Base-by-base conservation (phyloP, 2,113 vertebrate genomes). In the Muscicapa adusta region DNA sequence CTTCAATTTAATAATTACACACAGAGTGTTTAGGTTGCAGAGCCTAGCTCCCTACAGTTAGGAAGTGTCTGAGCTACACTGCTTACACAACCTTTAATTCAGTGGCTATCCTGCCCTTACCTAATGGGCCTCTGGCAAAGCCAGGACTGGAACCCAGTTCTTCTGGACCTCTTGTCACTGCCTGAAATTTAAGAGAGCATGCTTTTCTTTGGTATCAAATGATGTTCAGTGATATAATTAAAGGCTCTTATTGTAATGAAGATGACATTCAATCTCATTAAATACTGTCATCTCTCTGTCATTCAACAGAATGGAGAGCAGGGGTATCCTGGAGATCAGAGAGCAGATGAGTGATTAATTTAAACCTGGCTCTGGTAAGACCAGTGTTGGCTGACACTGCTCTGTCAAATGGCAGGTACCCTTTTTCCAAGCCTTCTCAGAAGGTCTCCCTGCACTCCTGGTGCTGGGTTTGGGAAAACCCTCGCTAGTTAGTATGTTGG, bases 181-280 rank as follows among this genome's bases (percentile, higher is more conserved):
- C 36, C 90, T 92, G 83, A 89, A 81, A 61, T 86, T 29, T 47
- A 61, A 58, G 72, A 43, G 6, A 58, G 14, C 53, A 20, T 72
- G 57, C 24, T 90, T 92, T 89, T 60, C 79, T 77, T 85, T 2
- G 1, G 38, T 66, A 83, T 86, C 56, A 36, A 74, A 47, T 67
- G 24, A 33, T 92, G 43, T 18, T 90, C 62, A 42, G 7, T 80
- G 63, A n/a, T 82, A 36, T 7, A 83, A 94, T 93, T 95, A 92
- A 95, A 88, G 75, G 47, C 63, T 96, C 26, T 86, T 81, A 43
- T 16, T 51, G 85, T 95, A 93, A 94, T 73, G 79, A 83, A 88
- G 79, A 66, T 80, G 85, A 56, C 72, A 80, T 88, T 90, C 87
- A 80, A 40, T 92, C 76, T 80, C 51, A 43, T 90, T 84, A 89